Conservation (phyloP, 2,888 invertebrate genomes). For the Junonia oenone region DNA sequence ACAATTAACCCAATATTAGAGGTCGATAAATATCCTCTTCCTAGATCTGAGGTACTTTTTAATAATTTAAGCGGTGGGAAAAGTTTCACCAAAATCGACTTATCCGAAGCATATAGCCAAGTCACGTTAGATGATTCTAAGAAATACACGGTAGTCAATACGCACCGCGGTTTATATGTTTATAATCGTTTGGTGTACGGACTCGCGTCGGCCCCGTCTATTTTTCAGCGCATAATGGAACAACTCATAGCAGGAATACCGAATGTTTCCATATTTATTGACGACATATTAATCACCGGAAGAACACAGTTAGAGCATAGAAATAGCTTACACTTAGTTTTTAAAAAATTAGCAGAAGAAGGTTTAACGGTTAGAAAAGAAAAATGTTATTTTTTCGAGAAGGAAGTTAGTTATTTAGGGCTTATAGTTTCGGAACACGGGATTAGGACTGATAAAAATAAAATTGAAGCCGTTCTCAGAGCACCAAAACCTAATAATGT, state of each 20-base stretch:
- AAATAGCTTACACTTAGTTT: constrained; percentile 19
- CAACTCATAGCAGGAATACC: constrained; percentile 19
- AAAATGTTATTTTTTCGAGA: constrained; percentile 32
- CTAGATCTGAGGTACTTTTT: background rate
- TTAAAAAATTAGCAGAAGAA: constrained; percentile 16
- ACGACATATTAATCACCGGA: constrained; percentile 26
- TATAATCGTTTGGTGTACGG: constrained; percentile 31
- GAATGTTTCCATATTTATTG: constrained; percentile 18
- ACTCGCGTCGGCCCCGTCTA: constrained; percentile 25
- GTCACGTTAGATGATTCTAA: constrained; percentile 25
- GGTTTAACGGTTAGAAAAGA: constrained; percentile 25
- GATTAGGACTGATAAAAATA: constrained; percentile 20
- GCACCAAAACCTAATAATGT: constrained; percentile 24
- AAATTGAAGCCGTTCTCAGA: constrained; percentile 20
- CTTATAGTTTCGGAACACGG: constrained; percentile 26
- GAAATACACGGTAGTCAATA: constrained; percentile 31
- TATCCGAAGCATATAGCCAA: constrained; percentile 24
- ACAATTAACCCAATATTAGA: background rate
- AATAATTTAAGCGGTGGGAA: background rate
- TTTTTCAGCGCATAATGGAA: constrained; percentile 28
- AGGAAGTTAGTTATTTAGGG: constrained; percentile 29
- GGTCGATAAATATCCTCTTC: background rate
- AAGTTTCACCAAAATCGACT: constrained; percentile 20
- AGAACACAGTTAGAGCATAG: background rate
- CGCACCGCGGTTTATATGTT: constrained; percentile 28